Percentiles rank a stretch among this genome's conserved stretches.
Conservation (phyloP, 1,140 invertebrate genomes). For the Hormaphis cornu region DNA sequence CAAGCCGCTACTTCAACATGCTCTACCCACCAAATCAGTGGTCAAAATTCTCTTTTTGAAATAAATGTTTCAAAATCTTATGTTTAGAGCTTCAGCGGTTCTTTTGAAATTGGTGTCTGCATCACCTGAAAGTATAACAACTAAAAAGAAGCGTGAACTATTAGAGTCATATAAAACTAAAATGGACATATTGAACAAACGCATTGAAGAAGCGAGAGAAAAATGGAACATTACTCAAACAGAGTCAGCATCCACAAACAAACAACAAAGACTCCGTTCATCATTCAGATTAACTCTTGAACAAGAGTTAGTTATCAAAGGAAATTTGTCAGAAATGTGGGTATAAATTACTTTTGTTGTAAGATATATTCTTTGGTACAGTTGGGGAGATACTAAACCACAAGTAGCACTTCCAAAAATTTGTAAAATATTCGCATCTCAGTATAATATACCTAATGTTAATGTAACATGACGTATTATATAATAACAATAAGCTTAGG, state of each 20-base stretch:
- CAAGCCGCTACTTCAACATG: no score
- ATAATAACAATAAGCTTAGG: no score
- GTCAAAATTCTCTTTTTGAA: no score
- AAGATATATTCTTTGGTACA: no score
- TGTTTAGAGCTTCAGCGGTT: constrained; percentile 6
- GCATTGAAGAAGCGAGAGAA: constrained; percentile 11
- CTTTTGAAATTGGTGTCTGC: constrained; percentile 6
- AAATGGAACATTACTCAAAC: constrained; percentile 11
- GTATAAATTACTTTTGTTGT: neutral
- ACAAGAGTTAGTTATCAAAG: constrained; percentile 26
- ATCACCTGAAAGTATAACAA: constrained; percentile 3
- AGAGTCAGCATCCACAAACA: neutral
- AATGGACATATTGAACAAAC: neutral
- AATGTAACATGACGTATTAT: no score
- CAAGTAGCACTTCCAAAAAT: no score
- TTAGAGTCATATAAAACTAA: constrained; percentile 2
- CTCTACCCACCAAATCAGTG: no score
- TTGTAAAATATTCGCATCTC: no score
- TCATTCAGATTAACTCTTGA: constrained; percentile 25
- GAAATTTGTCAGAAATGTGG: constrained; percentile 22
- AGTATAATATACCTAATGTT: no score
- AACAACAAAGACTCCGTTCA: neutral
- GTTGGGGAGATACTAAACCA: no score
- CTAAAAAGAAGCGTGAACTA: constrained; percentile 14
- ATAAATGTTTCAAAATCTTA: neutral